Percentiles rank a stretch among this genome's conserved stretches.
phyloP scores from a whole-genome alignment of 2,113 vertebrate genomes.

The Etia nguti region DNA sequence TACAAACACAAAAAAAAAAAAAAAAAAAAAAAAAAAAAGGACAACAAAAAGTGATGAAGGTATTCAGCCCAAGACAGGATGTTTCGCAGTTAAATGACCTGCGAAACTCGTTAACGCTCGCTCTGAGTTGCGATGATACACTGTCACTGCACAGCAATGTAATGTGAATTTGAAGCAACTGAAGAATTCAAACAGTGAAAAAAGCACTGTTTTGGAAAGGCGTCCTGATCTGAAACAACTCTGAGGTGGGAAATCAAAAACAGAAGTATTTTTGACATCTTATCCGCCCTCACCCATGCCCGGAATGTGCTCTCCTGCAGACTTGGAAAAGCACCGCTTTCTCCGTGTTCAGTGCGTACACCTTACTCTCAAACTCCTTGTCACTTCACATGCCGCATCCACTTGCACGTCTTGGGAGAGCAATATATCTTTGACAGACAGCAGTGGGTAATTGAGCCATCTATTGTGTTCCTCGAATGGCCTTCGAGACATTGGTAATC shows the following conservation, averaged over 20 bases:
- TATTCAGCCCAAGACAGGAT: neutral
- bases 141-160: neutral
- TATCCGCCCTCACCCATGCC: slow-evolving; percentile 28
- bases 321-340: slow-evolving; percentile 12
- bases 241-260: neutral
- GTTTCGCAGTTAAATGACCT: slow-evolving; percentile 9
- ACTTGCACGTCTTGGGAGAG: neutral
- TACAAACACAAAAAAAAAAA: neutral
- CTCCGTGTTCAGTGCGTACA: neutral
- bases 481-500: slow-evolving; percentile 23
- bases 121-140: neutral
- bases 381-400: neutral
- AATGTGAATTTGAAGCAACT: neutral
- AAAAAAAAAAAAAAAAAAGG: neutral
- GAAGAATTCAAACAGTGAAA: neutral
- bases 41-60: neutral
- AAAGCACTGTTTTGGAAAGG: neutral
- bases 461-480: neutral
- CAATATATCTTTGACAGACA: slow-evolving; percentile 6
- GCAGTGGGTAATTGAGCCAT: slow-evolving; percentile 33
- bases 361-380: neutral
- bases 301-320: slow-evolving; percentile 18
- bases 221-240: neutral
- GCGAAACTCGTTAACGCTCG: neutral
- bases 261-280: neutral